phyloP scores from a whole-genome alignment of 2,797 vertebrate species.

The Myotis findleyi region DNA sequence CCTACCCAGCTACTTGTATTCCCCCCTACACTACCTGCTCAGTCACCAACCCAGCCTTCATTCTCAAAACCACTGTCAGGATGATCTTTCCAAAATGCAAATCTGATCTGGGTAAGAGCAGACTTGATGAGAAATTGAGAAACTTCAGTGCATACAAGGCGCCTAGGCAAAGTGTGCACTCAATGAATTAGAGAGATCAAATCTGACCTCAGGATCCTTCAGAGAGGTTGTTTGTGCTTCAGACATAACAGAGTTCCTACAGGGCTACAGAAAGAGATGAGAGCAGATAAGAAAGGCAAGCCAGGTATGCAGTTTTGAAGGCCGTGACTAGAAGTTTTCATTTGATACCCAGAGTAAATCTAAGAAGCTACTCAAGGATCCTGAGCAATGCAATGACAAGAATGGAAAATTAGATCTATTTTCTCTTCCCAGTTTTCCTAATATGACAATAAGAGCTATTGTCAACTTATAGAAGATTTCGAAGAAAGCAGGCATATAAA shows the following conservation, averaged over 20 bases:
- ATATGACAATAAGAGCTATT: conserved; percentile 44
- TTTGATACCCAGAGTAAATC: neutral
- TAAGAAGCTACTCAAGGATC: conserved; percentile 25
- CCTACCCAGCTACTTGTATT: neutral
- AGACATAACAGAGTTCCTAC: neutral
- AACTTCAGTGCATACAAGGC: neutral
- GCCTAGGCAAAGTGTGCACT: neutral
- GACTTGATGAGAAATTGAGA: neutral
- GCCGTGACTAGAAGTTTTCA: neutral
- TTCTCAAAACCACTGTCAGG: neutral
- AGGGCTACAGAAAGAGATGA: neutral
- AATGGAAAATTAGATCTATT: conserved; percentile 59
- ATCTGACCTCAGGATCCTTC: neutral
- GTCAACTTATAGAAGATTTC: neutral
- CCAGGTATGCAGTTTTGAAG: neutral
- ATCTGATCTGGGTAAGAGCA: neutral
- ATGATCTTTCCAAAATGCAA: neutral
- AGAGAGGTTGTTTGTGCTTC: neutral
- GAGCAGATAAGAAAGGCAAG: neutral
- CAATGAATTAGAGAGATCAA: neutral
- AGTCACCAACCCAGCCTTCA: neutral
- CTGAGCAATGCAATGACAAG: neutral
- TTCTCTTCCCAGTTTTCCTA: conserved; percentile 52
- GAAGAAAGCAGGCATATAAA: conserved; percentile 43
- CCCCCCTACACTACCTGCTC: neutral